Base-by-base conservation (phyloP, 2,113 vertebrate genomes). In the Centropus bengalensis region DNA sequence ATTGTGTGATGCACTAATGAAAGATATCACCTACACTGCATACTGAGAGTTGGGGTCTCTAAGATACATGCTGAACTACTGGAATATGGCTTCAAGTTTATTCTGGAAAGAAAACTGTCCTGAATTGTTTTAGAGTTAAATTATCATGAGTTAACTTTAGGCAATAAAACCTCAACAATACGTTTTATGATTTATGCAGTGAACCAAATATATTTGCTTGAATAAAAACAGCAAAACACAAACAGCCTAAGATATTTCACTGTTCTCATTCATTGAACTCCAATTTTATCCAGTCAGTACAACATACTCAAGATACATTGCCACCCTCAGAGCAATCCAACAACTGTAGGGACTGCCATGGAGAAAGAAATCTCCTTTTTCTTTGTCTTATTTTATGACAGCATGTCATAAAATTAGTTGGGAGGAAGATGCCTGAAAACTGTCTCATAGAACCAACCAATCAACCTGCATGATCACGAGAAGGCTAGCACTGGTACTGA, bases 321-420 rank as follows among this genome's bases (percentile, higher is more conserved):
- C 6, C 20, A 42, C 33, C 9, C 6, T 40, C 4, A 10, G 23
- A 55, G 23, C 44, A 79, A 32, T 45, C 10, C 45, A 67, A 49
- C 12, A 24, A 33, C 11, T 6, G 19, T 1, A 67, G 28, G 7
- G 9, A 10, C 26, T 47, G 22, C 10, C 16, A 32, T 0, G 1
- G 32, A 74, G 13, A 30, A 3, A 45, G 17, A 0, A 1, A 42
- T 27, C 69, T 66, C 15, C 13, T 64, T 5, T 63, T 89, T 54
- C 60, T 54, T 38, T 1, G 0, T 38, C 14, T 55, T 80, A 28
- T 23, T 59, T 55, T 67, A 40, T 8, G 13, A 56, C 10, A 75
- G 51, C 32, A 69, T 19, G 19, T n/a, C 56, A 18, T 30, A 26
- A 86, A 62, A 20, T 47, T 22, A 78, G 19, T 28, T 58, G 15